A percentile compares a stretch with the other conserved stretches of the same genome.
Evolutionary conservation across 2,888 invertebrate species (phyloP).

Genomic region (Dicyrtomina minuta): DNA sequence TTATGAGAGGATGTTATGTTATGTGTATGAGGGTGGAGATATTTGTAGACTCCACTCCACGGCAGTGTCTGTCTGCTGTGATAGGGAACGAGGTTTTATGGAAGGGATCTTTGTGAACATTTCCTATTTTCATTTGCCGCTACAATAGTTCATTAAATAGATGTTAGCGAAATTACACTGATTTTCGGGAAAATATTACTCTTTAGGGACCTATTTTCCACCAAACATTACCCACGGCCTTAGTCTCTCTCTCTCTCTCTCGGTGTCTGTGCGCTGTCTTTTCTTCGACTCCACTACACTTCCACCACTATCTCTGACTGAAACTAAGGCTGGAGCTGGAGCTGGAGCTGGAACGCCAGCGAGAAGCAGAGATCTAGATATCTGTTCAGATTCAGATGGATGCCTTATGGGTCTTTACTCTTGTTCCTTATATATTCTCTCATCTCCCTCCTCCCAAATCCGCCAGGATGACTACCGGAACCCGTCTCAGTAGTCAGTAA

Average conservation of each 20-base stretch:
- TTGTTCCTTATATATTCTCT: not conserved
- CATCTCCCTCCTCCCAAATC: slow-evolving; percentile 11
- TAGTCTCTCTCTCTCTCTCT: slow-evolving; percentile 1
- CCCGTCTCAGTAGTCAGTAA: not conserved
- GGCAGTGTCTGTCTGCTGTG: not conserved
- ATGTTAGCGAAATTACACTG: slow-evolving; percentile 71
- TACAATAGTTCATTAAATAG: slow-evolving; percentile 71
- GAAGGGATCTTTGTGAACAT: slow-evolving; percentile 47
- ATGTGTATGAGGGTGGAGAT: not conserved
- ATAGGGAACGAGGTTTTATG: slow-evolving; percentile 34
- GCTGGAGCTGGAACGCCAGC: too few relatives aligned
- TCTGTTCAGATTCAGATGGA: slow-evolving; percentile 8
- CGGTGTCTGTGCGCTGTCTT: too few relatives aligned
- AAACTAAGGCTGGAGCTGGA: too few relatives aligned
- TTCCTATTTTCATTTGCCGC: slow-evolving; percentile 60
- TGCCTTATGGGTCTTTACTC: slow-evolving; percentile 25
- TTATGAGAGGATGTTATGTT: too few relatives aligned
- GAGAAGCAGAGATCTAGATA: too few relatives aligned
- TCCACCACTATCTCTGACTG: slow-evolving; percentile 25
- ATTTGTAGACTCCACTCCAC: not conserved
- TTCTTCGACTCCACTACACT: slow-evolving; percentile 4
- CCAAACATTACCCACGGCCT: slow-evolving; percentile 48
- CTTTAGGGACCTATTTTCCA: slow-evolving; percentile 60
- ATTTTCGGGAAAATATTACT: slow-evolving; percentile 62
- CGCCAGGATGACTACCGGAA: not conserved